Evolutionary conservation across 2,113 vertebrate species (phyloP), one percentile per base, ranked within the genome.

Genomic region (Protobothrops mucrosquamatus): DNA sequence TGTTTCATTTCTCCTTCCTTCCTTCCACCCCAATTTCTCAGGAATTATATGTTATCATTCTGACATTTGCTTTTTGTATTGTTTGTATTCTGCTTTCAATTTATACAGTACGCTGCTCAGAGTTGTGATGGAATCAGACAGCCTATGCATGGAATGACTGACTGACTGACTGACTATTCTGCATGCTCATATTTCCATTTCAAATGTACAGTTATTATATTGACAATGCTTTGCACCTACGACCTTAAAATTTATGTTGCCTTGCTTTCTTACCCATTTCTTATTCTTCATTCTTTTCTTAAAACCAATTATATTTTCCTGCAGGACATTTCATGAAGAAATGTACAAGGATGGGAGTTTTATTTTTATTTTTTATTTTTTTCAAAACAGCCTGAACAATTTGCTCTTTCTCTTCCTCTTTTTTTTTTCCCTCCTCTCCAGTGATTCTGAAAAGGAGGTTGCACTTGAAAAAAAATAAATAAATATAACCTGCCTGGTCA

Each of bases 141-240:
- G 18, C 74, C 34, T 81, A 3, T 43, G 39, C 18, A 81, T 8
- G 15, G 34, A 81, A 43, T 81, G 74, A 43, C 6, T 6, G 29
- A 64, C 26, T 64, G 61, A 64, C 10, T 29, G 61, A 64, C 9
- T 34, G 64, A 64, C 1, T 29, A 39, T 81, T 39, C 18, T 81
- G 69, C 74, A 22, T 91, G 96, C 97, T 97, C 97, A 97, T 97
- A 87, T 97, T 97, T 96, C 94, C 93, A 87, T 93, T 95, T 96
- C 97, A 96, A 96, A 95, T 95, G 95, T 96, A 96, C 92, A 95
- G 95, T 97, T 92, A 95, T 94, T 39, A 86, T 51, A 26, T 5
- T 87, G 46, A 54, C 48, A 61, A n/a, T 4, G 74, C 91, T 89
- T 39, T 46, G 94, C 54, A 93, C 89, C 92, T 95, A 90, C 87